Evolutionary conservation across 2,113 vertebrate genomes (phyloP).

Genomic region (Rousettus leschenaultii): DNA sequence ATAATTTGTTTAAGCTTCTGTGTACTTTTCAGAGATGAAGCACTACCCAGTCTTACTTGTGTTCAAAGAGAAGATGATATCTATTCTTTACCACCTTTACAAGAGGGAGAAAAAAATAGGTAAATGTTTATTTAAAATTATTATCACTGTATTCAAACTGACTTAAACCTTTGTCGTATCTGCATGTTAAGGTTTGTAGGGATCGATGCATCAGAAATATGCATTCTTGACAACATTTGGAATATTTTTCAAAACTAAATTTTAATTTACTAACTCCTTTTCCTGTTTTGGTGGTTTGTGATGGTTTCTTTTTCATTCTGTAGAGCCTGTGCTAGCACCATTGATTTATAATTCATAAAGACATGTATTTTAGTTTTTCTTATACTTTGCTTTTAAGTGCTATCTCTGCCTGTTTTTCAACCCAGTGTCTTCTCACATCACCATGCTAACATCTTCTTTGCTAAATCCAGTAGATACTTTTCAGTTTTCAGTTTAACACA

Average conservation of each 20-base stretch:
- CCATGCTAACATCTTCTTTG: background rate
- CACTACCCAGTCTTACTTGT: constrained; percentile 89
- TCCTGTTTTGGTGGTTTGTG: background rate
- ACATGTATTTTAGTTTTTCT: background rate
- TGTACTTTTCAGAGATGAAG: constrained; percentile 82
- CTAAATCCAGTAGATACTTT: background rate
- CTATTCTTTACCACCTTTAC: constrained; percentile 89
- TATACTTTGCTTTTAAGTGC: background rate
- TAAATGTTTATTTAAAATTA: constrained; percentile 66
- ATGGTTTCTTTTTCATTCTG: background rate
- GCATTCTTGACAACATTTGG: background rate
- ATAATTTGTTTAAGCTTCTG: background rate
- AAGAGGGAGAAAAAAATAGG: constrained; percentile 88
- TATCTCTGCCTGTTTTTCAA: background rate
- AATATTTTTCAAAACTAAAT: background rate
- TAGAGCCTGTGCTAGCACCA: background rate
- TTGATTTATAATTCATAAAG: background rate
- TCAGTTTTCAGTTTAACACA: background rate
- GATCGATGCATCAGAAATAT: background rate
- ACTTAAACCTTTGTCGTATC: background rate
- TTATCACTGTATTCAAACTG: background rate
- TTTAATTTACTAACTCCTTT: background rate
- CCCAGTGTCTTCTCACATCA: fast-evolving
- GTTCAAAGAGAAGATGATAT: constrained; percentile 91
- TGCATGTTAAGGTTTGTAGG: background rate